phyloP scores from a whole-genome alignment of 53 echinoderm and acorn worm species.

The Patiria pectinifera region DNA sequence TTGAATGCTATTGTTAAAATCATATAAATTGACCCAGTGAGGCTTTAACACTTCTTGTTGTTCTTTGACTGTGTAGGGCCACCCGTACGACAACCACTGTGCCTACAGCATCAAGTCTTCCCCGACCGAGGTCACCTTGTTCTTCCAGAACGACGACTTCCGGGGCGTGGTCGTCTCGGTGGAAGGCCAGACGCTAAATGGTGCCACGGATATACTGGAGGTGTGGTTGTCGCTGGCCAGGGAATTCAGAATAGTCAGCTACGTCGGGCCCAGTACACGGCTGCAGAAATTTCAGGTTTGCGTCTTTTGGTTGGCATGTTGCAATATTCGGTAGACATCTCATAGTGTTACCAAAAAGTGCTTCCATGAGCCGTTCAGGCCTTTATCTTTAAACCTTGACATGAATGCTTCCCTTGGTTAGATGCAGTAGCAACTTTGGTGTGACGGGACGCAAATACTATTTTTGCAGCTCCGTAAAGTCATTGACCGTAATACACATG shows the following conservation, averaged over 20 bases:
- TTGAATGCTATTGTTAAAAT: too few species aligned
- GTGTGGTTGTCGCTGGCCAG: slow-evolving; percentile 78
- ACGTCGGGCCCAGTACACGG: slow-evolving; percentile 73
- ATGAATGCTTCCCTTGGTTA: too few species aligned
- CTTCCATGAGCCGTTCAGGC: too few species aligned
- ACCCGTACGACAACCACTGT: slow-evolving; percentile 68
- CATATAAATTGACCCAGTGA: background rate
- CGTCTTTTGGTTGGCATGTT: background rate
- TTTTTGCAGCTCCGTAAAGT: too few species aligned
- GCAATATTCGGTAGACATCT: background rate
- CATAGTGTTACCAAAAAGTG: too few species aligned
- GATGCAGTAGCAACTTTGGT: too few species aligned
- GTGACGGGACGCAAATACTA: too few species aligned
- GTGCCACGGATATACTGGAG: slow-evolving; percentile 74
- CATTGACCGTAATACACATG: too few species aligned
- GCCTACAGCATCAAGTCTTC: slow-evolving; percentile 72
- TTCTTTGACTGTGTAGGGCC: slow-evolving; percentile 40
- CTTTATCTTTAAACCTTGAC: too few species aligned
- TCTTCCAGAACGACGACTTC: slow-evolving; percentile 75
- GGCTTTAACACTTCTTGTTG: background rate
- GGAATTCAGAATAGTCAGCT: slow-evolving; percentile 66
- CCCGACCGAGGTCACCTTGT: slow-evolving; percentile 79
- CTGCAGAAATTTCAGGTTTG: slow-evolving; percentile 71
- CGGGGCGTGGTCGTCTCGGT: slow-evolving; percentile 83
- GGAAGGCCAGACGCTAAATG: slow-evolving; percentile 57